Evolutionary conservation across 1,140 invertebrate species (phyloP), one percentile per base, ranked within the genome.

Genomic region (Onthophagus taurus): DNA sequence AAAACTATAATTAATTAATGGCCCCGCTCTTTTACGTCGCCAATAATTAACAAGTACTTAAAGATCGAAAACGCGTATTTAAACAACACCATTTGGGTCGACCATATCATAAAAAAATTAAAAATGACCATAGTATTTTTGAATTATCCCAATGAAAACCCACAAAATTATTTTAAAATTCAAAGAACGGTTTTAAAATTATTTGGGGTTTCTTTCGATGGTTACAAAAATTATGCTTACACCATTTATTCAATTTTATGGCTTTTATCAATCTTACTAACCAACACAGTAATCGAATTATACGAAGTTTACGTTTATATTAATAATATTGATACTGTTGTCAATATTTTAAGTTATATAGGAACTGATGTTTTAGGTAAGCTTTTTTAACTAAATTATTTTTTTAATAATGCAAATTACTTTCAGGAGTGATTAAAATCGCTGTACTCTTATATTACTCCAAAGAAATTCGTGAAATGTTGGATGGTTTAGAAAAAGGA

Each of bases 291-390:
- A 14, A 19, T 41, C 13, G 38, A 41, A 29, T 41, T 41, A 6
- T 41, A 41, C n/a, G 38, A 41, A 14, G 9, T 41, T 1, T 41
- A 41, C 16, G 17, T 29, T 17, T 41, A 41, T n/a, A 41, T 29
- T 12, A 21, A 41, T 41, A 14, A 41, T 41, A 4, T 41, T 21
- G 38, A 41, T 29, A 13, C 16, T 1, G 13, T 29, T n/a, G 24
- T 41, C 6, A 41, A 41, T 41, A 41, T 23, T 41, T 26, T 41
- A 8, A 41, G 38, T 11, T 41, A 41, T 41, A 17, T 29, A 29
- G 38, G 38, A 14, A 41, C 38, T 2, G 38, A 41, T 41, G 17
- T 41, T 11, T 14, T 41, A 12, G 38, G 38, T 41, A 26, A n/a
- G n/a, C n/a, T n/a, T 7, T 26, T 26, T n/a, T 13, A 33, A 33